Evolutionary conservation across 2,888 invertebrate species (phyloP).

Genomic region (Diaprepes abbreviatus): DNA sequence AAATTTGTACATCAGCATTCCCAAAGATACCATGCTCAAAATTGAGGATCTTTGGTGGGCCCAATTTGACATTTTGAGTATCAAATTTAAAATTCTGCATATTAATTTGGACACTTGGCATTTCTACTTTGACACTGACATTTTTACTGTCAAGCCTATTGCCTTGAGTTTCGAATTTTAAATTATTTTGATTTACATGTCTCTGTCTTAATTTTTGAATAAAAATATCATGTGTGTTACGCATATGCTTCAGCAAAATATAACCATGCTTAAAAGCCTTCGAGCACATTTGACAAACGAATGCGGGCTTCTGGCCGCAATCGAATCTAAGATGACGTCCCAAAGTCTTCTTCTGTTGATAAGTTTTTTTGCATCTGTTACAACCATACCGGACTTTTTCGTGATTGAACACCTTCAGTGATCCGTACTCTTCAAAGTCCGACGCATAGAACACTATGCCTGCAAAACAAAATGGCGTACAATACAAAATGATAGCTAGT

Average conservation of each 20-base stretch:
- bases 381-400: slow-evolving; percentile 62
- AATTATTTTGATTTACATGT: slow-evolving; percentile 26
- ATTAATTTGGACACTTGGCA: neutral
- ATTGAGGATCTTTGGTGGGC: slow-evolving; percentile 5
- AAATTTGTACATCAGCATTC: slow-evolving; percentile 29
- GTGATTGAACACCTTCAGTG: slow-evolving; percentile 61
- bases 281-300: slow-evolving; percentile 62
- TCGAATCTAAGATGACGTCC: slow-evolving; percentile 68
- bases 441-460: slow-evolving; percentile 61
- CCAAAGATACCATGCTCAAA: slow-evolving; percentile 42
- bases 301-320: slow-evolving; percentile 66
- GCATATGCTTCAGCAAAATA: slow-evolving; percentile 63
- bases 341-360: slow-evolving; percentile 65
- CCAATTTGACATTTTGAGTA: slow-evolving; percentile 1
- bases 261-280: slow-evolving; percentile 64
- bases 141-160: neutral
- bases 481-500: slow-evolving; percentile 21
- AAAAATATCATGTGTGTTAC: slow-evolving; percentile 61
- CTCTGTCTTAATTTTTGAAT: slow-evolving; percentile 57
- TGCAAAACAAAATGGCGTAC: slow-evolving; percentile 54
- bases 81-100: slow-evolving; percentile 5
- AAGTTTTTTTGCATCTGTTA: slow-evolving; percentile 62
- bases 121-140: neutral
- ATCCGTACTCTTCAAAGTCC: slow-evolving; percentile 63
- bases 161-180: neutral